Base-by-base conservation (phyloP, 2,113 vertebrate species). In the Tachuris rubrigastra region DNA sequence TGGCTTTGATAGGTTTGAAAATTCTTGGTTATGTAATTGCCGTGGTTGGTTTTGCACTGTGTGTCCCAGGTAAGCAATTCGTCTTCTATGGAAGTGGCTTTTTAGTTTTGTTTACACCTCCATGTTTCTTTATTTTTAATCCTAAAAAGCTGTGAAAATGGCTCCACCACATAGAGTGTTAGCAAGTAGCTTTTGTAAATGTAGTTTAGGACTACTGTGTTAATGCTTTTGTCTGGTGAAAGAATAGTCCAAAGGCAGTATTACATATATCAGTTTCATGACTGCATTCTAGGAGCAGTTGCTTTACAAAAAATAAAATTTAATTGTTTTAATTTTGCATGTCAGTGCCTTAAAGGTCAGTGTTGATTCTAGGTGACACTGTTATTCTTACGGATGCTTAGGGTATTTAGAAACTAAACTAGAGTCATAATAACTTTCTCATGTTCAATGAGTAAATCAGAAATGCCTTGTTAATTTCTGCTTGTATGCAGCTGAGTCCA, bases 21-120 rank as follows among this genome's bases (percentile, higher is more conserved):
- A n/a, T 95, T 65, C 65, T 98, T 86, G 98, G 97, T 53, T 98
- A 97, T 65, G 21, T 98, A 63, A 95, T 98, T 62, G 96, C 97
- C 15, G 42, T 98, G 65, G 95, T 96, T 82, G 98, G 98, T 89
- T 93, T 98, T 79, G 96, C 93, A 81, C 86, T 98, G 35, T 98
- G 95, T 89, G 66, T 98, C 59, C 46, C 95, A 95, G 98, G 98
- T 98, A 95, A 97, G 96, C n/a, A 68, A 49, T 62, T 42, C 8
- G 5, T 41, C 16, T 55, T 41, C 58, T 83, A 4, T 53, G 21
- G 24, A 87, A 60, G 18, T 55, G 10, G 30, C 59, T 23, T 87
- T 81, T 92, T 50, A 30, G 20, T 52, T 50, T 86, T 24, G 9
- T 28, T 60, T 77, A 0, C 31, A 9, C 8, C 30, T 44, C 30